Evolutionary conservation across 92 coral and sea anemone genomes (phyloP), one percentile per base, ranked within the genome.

Genomic region (Pocillopora meandrina): DNA sequence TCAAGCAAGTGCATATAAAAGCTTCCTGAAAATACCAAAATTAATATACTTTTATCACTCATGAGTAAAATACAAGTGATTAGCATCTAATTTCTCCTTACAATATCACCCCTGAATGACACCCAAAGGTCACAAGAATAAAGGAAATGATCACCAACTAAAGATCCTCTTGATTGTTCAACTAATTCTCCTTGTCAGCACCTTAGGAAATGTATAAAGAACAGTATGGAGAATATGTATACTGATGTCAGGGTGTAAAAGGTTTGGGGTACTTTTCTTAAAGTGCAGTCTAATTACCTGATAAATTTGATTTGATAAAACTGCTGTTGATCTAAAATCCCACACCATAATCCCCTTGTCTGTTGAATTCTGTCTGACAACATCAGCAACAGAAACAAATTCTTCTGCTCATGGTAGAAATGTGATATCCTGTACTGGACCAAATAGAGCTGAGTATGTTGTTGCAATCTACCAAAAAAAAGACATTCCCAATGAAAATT

Each of bases 271-370:
- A 42, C 49, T 42, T 42, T 42, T 42, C 49, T 42, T 8, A 63
- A 23, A 20, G 2, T 10, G 15, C 55, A 5, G 23, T 19, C 35
- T 31, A 81, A 78, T 21, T 20, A 96, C 99, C 98, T 96, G 99
- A 74, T 94, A 94, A 42, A 96, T 92, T 77, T 96, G 99, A 92
- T 96, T 96, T 21, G 98, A 96, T 83, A 96, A 86, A 23, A 96
- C 84, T 42, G 97, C 94, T 34, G 98, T 94, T 12, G 98, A 79
- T 66, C 80, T 92, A 85, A 90, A 92, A 67, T 96, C 99, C 96
- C 99, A 96, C 11, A 87, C 96, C 99, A 96, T 96, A 56, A 96
- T 91, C 59, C 99, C 99, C 81, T 94, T 96, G 91, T 96, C 99
- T n/a, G 98, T 94, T 42, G 99, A 93, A 84, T 96, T 96, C 18